Base-by-base conservation (phyloP, 1,140 invertebrate species). In the Philotrypesis tridentata region DNA sequence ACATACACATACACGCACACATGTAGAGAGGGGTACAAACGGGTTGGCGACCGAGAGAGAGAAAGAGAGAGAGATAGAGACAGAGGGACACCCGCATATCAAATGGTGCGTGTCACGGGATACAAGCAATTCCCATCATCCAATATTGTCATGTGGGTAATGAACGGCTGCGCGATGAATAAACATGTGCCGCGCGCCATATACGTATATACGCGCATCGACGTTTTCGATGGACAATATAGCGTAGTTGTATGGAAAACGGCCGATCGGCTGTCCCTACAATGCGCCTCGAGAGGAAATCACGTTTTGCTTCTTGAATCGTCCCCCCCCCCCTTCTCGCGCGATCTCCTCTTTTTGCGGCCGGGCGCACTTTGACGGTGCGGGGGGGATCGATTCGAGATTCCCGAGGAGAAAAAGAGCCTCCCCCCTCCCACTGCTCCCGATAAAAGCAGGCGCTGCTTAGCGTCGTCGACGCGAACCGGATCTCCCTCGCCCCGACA, bases 111-210 rank as follows among this genome's bases (percentile, higher is more conserved):
- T 90, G 88, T 89, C 89, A 87, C 87, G 88, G 86, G 86, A 87
- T 90, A 90, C 89, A 89, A 89, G 88, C 89, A 89, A 91, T 90
- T 90, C 87, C 88, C 89, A 90, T 90, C 88, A 90, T 89, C 89
- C 89, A 91, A 91, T 91, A 91, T 91, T 91, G 89, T 91, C 90
- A 89, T 90, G 89, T 89, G 89, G 89, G 89, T 89, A 90, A 91
- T 90, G 90, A 91, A 90, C 87, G 87, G 82, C 84, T 86, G 87
- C 87, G 86, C 87, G 84, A 88, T 90, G 90, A 91, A 91, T 91
- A 91, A 91, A 91, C 90, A 90, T 89, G 87, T 82, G 83, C 79
- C 82, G 83, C 85, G 80, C 82, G 83, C 85, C 87, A 85, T 76
- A 68, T 68, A 60, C 33, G 63, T n/a, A n/a, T n/a, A n/a, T n/a